Conservation (phyloP, 2,797 vertebrate species). For the Falco cherrug region DNA sequence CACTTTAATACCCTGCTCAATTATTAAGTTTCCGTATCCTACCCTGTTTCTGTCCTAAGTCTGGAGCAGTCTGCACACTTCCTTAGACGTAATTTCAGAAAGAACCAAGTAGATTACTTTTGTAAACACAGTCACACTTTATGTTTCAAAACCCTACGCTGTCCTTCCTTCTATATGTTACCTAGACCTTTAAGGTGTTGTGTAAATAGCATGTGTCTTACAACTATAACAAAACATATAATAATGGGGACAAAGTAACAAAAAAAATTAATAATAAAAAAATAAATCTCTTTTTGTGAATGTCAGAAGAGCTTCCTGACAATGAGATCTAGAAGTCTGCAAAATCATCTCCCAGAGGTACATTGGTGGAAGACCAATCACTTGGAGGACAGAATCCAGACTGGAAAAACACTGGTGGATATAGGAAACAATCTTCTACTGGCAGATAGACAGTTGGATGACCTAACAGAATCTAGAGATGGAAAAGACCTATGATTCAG, state of each 20-base stretch:
- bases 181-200: background rate
- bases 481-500: constrained; percentile 59
- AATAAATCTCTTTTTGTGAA: background rate
- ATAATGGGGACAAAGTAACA: background rate
- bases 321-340: background rate
- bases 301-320: background rate
- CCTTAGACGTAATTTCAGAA: background rate
- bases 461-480: constrained; percentile 9
- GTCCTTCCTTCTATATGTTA: background rate
- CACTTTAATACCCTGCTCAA: background rate
- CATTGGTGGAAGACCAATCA: background rate
- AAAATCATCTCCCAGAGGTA: background rate
- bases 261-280: background rate
- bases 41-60: background rate
- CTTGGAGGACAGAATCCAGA: background rate
- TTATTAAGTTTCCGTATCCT: background rate
- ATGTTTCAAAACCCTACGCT: background rate
- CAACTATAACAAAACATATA: background rate
- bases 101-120: background rate
- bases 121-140: background rate
- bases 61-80: background rate
- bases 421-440: constrained; percentile 50
- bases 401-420: constrained; percentile 52
- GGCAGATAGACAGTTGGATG: constrained; percentile 42
- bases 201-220: fast-evolving